A percentile compares a stretch with the other conserved stretches of the same genome.
phyloP scores from a whole-genome alignment of 2,113 vertebrate species.

The Mungos mungo region DNA sequence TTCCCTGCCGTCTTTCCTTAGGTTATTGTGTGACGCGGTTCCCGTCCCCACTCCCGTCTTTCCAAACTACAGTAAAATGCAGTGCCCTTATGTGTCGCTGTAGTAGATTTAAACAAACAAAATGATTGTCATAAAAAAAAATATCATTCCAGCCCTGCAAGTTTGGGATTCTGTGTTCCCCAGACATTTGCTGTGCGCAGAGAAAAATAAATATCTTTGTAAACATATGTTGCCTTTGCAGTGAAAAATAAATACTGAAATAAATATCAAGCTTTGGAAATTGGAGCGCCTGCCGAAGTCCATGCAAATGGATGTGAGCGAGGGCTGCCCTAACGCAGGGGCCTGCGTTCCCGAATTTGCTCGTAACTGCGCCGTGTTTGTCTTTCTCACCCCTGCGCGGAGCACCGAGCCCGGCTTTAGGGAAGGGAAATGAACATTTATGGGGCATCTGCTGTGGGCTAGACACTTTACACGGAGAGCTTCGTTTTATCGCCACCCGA shows the following conservation, averaged over 20 bases:
- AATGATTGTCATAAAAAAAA: slow-evolving; percentile 47
- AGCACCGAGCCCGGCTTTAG: not conserved
- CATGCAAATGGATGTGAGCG: not conserved
- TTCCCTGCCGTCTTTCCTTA: not conserved
- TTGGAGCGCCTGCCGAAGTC: not conserved
- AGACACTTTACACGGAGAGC: not conserved
- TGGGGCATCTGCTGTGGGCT: not conserved
- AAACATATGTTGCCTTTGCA: slow-evolving; percentile 43
- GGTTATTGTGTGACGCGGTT: rapidly evolving
- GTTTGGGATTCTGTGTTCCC: slow-evolving; percentile 18
- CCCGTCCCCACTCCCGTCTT: not conserved
- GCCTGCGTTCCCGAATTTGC: rapidly evolving
- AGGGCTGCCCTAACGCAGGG: not conserved
- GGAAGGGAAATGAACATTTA: not conserved
- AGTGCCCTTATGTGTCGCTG: not conserved
- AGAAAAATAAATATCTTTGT: slow-evolving; percentile 57
- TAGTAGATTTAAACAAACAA: not conserved
- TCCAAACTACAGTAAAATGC: not conserved
- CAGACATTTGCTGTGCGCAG: slow-evolving; percentile 2
- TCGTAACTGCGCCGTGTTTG: not conserved
- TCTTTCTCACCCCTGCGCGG: not conserved
- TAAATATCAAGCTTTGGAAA: slow-evolving; percentile 14
- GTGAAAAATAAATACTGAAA: slow-evolving; percentile 54
- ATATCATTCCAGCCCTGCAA: not conserved
- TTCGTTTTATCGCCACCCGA: not conserved